phyloP scores from a whole-genome alignment of 1,140 invertebrate genomes.

The Trichonephila inaurata region DNA sequence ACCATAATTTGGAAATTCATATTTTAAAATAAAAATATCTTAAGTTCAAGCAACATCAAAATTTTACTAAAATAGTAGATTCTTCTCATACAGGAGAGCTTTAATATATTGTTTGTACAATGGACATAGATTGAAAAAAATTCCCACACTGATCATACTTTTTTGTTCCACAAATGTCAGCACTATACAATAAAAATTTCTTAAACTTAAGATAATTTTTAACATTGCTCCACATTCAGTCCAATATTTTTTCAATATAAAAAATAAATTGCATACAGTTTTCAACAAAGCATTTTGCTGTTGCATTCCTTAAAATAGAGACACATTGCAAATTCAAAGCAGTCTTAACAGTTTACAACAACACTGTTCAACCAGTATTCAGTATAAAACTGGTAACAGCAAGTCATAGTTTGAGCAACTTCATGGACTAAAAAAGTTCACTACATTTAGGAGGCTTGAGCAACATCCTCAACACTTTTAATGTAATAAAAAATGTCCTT shows the following conservation, averaged over 20 bases:
- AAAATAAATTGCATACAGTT: slow-evolving; percentile 42
- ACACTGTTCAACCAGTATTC: slow-evolving; percentile 23
- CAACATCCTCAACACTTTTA: slow-evolving; percentile 30
- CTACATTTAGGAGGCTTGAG: slow-evolving; percentile 32
- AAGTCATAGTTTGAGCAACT: slow-evolving; percentile 37
- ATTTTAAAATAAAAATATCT: no score
- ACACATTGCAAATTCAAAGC: slow-evolving; percentile 39
- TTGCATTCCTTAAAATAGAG: background rate
- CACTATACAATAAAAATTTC: background rate
- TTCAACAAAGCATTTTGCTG: slow-evolving; percentile 30
- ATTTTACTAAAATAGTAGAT: background rate
- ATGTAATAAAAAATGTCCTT: background rate
- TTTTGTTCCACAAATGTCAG: background rate
- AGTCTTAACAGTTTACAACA: slow-evolving; percentile 33
- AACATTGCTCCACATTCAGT: background rate
- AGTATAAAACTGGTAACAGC: slow-evolving; percentile 10
- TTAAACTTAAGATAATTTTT: background rate
- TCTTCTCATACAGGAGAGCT: background rate
- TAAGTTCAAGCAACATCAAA: background rate
- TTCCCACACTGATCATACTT: background rate
- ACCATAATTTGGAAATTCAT: background rate
- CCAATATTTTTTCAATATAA: slow-evolving; percentile 35
- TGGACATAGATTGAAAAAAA: background rate
- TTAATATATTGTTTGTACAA: background rate
- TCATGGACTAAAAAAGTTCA: slow-evolving; percentile 31